A percentile compares a stretch with the other conserved stretches of the same genome.
phyloP scores from a whole-genome alignment of 1,140 invertebrate genomes.

The Heterodera schachtii region DNA sequence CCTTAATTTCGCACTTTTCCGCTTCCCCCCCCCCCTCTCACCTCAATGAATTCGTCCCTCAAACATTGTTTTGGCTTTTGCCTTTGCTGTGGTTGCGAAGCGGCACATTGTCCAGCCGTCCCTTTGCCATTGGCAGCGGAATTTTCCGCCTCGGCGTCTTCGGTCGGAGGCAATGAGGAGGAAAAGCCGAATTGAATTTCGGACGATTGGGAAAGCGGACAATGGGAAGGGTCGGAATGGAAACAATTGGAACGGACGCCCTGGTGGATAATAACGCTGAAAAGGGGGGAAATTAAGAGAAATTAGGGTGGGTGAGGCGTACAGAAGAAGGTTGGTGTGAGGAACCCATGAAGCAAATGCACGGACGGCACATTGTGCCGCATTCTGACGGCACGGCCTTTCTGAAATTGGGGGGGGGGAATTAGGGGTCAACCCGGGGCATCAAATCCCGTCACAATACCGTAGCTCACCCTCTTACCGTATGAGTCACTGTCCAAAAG shows the following conservation, averaged over 20 bases:
- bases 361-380: constrained; percentile 63
- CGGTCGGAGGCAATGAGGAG: constrained; percentile 6
- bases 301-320: constrained; percentile 5
- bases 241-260: constrained; percentile 39
- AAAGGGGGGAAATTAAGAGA: not conserved
- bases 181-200: constrained; percentile 37
- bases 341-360: constrained; percentile 62
- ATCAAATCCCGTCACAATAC: constrained; percentile 20
- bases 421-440: not conserved
- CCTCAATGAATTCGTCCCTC: constrained; percentile 42
- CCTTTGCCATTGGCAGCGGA: not conserved
- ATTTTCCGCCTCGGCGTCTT: not conserved
- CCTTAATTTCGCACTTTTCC: not conserved
- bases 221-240: constrained; percentile 27
- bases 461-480: constrained; percentile 28
- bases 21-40: not conserved
- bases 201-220: constrained; percentile 35
- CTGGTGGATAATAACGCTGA: constrained; percentile 28
- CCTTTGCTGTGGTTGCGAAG: constrained; percentile 31
- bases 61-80: constrained; percentile 42
- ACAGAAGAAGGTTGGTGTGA: constrained; percentile 59
- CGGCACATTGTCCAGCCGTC: not conserved
- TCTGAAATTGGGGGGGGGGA: constrained; percentile 31
- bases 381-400: constrained; percentile 58
- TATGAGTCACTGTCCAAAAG: constrained; percentile 26